Evolutionary conservation across 1,140 invertebrate species (phyloP).

Genomic region (Caerostris extrusa): DNA sequence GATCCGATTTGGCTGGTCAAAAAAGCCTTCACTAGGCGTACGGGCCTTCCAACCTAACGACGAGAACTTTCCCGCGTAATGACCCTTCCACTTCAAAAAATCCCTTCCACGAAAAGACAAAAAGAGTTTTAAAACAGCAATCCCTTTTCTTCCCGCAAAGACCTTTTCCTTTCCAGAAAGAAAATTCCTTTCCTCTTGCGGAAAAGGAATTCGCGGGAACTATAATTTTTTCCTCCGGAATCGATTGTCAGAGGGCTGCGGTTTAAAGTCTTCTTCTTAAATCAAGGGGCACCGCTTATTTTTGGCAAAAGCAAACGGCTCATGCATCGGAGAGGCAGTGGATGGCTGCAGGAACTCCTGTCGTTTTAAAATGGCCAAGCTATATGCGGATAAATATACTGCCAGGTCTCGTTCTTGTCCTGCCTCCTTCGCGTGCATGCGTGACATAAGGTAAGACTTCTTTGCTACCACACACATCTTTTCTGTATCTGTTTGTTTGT

Average conservation of each 20-base stretch:
- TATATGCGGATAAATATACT: slow-evolving; percentile 34
- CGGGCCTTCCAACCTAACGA: no score
- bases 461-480: not conserved
- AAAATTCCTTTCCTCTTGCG: not conserved
- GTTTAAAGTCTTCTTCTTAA: slow-evolving; percentile 65
- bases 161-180: not conserved
- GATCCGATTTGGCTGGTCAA: not conserved
- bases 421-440: not conserved
- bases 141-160: slow-evolving; percentile 15
- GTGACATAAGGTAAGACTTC: not conserved
- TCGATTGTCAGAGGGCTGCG: slow-evolving; percentile 63
- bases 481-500: not conserved
- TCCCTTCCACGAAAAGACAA: slow-evolving; percentile 8
- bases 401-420: not conserved
- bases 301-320: slow-evolving; percentile 40
- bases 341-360: not conserved
- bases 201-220: slow-evolving; percentile 7
- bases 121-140: slow-evolving; percentile 65
- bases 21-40: not conserved
- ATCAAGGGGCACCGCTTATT: slow-evolving; percentile 26
- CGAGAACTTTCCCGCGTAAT: slow-evolving; percentile 46
- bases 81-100: slow-evolving; percentile 16
- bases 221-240: slow-evolving; percentile 63
- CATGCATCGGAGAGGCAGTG: slow-evolving; percentile 2
- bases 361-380: slow-evolving; percentile 48